Percentiles rank a stretch among this genome's conserved stretches.
These are phyloP conservation scores for Mesocentrotus franciscanus DNA, from an alignment of 53 echinoderm and acorn worm species.

Conservation along the genomic window DNA sequence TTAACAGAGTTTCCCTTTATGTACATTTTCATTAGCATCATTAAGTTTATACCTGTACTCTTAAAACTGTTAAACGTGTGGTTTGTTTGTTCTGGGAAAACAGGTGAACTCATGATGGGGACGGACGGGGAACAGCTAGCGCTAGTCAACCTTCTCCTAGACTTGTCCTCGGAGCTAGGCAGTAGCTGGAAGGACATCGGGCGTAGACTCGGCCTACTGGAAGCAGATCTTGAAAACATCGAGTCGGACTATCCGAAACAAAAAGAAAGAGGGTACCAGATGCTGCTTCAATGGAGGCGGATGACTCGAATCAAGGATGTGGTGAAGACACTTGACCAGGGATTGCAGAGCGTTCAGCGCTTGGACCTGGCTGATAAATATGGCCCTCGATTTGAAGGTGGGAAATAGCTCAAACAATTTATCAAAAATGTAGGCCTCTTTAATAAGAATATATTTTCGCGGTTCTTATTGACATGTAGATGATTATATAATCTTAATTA, in stretches of 20 bases:
- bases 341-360: slow-evolving; percentile 39
- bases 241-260: slow-evolving; percentile 24
- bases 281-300: slow-evolving; percentile 67
- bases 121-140: background rate
- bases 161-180: slow-evolving; percentile 7
- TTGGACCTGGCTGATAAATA: slow-evolving; percentile 12
- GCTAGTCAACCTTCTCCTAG: background rate
- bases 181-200: slow-evolving; percentile 53
- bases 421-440: too few species aligned
- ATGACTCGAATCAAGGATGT: background rate
- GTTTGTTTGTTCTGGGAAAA: background rate
- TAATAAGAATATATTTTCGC: too few species aligned
- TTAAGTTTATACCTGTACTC: background rate
- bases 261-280: slow-evolving; percentile 62
- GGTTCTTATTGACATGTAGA: too few species aligned
- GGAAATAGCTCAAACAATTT: too few species aligned
- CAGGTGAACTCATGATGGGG: background rate
- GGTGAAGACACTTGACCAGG: slow-evolving; percentile 26
- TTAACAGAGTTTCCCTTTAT: background rate
- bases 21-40: background rate
- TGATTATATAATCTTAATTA: background rate
- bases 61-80: background rate
- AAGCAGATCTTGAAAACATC: slow-evolving; percentile 61
- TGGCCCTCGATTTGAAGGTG: background rate
- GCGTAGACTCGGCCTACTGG: slow-evolving; percentile 45